A percentile compares a stretch with the other conserved stretches of the same genome.
phyloP scores from a whole-genome alignment of 1,140 invertebrate species.

The Zaprionus camerounensis region DNA sequence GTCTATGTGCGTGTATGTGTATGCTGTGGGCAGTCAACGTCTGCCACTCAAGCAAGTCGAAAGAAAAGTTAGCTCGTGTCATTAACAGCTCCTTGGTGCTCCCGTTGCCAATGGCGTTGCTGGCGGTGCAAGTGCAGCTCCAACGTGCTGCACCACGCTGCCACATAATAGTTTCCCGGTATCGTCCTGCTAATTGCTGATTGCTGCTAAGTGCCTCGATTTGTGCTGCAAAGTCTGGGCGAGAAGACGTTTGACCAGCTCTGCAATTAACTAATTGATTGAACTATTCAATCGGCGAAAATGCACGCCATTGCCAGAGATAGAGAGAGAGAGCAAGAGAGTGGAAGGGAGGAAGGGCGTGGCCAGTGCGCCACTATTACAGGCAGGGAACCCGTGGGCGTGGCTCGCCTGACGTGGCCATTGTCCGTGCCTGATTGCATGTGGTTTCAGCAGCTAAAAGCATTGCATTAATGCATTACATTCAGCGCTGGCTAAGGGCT shows the following conservation, averaged over 20 bases:
- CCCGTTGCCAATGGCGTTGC: not conserved
- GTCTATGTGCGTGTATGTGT: not conserved
- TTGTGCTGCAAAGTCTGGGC: constrained; percentile 53
- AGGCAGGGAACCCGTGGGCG: not conserved
- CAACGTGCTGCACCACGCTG: constrained; percentile 26
- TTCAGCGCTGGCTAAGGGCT: not conserved
- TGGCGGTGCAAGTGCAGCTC: not conserved
- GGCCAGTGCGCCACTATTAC: not conserved
- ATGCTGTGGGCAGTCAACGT: constrained; percentile 18
- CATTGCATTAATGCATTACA: constrained; percentile 42
- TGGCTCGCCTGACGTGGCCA: constrained; percentile 9
- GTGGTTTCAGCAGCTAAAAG: constrained; percentile 31
- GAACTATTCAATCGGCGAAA: constrained; percentile 77
- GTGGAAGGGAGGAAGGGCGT: not conserved
- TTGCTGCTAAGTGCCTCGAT: constrained; percentile 76
- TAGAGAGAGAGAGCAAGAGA: not conserved
- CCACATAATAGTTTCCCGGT: constrained; percentile 36
- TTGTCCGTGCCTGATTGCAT: constrained; percentile 30
- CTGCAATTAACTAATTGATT: constrained; percentile 83
- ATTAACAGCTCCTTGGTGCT: constrained; percentile 50
- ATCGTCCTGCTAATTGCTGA: constrained; percentile 67
- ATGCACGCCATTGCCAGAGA: constrained; percentile 46
- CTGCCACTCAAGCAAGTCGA: constrained; percentile 38
- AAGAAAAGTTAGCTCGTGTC: constrained; percentile 38
- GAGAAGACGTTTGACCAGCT: constrained; percentile 51